phyloP scores from a whole-genome alignment of 30 jellyfish, hydroid and myxozoan genomes.

The Sanderia malayensis region DNA sequence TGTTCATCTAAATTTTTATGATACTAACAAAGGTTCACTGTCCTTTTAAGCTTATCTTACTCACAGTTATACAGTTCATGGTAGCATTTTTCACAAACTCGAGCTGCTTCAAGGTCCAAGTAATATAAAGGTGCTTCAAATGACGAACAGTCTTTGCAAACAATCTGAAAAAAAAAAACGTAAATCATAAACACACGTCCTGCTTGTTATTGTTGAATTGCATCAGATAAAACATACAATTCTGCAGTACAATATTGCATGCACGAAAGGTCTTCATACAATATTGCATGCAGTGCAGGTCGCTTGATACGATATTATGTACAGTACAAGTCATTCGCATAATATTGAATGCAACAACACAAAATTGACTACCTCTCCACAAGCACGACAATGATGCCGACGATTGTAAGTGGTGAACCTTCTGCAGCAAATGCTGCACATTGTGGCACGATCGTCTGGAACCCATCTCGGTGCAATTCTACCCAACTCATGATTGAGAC shows the following conservation, averaged over 20 bases:
- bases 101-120: slow-evolving; percentile 72
- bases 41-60: no score
- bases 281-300: no score
- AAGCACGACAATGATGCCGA: slow-evolving; percentile 94
- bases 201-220: no score
- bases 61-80: slow-evolving; percentile 45
- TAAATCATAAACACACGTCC: background rate
- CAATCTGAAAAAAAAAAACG: slow-evolving; percentile 63
- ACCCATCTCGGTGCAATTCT: slow-evolving; percentile 93
- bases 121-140: slow-evolving; percentile 88
- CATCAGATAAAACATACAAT: no score
- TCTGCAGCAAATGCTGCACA: slow-evolving; percentile 77
- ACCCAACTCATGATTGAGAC: slow-evolving; percentile 66
- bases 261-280: no score
- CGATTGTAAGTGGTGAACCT: slow-evolving; percentile 75
- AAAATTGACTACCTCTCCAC: slow-evolving; percentile 76
- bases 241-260: no score
- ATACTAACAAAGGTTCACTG: background rate
- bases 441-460: slow-evolving; percentile 96
- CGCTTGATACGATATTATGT: no score
- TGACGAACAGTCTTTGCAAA: slow-evolving; percentile 87
- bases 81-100: slow-evolving; percentile 89
- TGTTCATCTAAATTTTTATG: background rate
- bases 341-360: no score
- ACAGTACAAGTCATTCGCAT: no score